Conservation (phyloP, 1,140 invertebrate genomes). For the Phymorhynchus buccinoides region DNA sequence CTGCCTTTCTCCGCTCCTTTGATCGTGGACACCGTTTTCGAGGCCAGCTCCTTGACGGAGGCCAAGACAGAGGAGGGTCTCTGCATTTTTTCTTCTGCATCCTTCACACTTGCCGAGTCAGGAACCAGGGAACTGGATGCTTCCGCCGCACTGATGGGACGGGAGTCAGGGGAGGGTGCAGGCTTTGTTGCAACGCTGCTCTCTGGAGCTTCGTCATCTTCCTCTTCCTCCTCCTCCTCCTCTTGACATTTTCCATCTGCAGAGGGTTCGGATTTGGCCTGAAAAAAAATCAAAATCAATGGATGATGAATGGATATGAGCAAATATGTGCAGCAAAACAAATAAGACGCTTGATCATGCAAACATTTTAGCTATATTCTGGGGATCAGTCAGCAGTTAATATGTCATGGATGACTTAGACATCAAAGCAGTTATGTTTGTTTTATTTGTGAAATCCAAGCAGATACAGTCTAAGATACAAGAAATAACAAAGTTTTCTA, state of each 20-base stretch:
- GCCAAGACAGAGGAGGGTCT: not conserved
- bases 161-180: not conserved
- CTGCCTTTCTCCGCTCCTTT: not conserved
- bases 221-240: conserved; percentile 53
- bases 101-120: not conserved
- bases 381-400: too few relatives aligned
- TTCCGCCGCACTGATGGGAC: not conserved
- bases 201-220: conserved; percentile 38
- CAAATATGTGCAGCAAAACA: not conserved
- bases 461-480: too few relatives aligned
- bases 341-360: too few relatives aligned
- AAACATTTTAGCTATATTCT: too few relatives aligned
- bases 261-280: conserved; percentile 22
- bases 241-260: conserved; percentile 52
- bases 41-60: not conserved
- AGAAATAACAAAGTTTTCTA: too few relatives aligned
- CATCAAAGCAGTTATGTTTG: too few relatives aligned
- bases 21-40: not conserved
- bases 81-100: not conserved
- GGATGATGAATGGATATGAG: not conserved
- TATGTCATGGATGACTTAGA: too few relatives aligned
- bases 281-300: not conserved
- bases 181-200: not conserved
- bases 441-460: too few relatives aligned
- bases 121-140: not conserved